A percentile compares a stretch with the other conserved stretches of the same genome.
phyloP scores from a whole-genome alignment of 2,888 invertebrate genomes.

The Drosophila algonquin region DNA sequence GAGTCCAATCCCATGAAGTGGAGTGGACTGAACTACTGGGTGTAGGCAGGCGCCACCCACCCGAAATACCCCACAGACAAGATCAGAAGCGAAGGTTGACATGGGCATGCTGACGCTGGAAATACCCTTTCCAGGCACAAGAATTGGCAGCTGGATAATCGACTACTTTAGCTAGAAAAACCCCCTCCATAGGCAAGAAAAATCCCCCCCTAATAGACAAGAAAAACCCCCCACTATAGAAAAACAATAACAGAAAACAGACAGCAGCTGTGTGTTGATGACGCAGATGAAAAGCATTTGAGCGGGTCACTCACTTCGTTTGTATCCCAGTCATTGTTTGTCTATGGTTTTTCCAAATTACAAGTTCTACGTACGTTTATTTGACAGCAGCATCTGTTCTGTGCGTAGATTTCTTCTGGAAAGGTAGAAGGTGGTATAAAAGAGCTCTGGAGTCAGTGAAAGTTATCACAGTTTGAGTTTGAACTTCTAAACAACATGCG shows the following conservation, averaged over 20 bases:
- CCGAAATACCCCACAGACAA: constrained; percentile 12
- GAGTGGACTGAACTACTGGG: constrained; percentile 9
- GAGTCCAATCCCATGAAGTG: not conserved
- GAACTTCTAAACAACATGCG: not conserved
- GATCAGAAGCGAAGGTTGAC: not conserved
- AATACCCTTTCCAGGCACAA: not conserved
- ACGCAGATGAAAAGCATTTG: not conserved
- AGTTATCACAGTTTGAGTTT: not conserved
- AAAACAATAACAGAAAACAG: not conserved
- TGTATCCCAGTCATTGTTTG: not conserved
- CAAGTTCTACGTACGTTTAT: not conserved
- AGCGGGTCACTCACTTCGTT: not conserved
- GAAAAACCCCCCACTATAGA: not conserved
- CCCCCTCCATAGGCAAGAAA: not conserved
- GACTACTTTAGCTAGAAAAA: not conserved
- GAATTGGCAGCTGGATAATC: not conserved
- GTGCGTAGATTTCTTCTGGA: not conserved
- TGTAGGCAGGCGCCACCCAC: constrained; percentile 32
- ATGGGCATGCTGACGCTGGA: not conserved
- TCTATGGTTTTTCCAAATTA: not conserved
- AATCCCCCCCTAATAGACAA: not conserved
- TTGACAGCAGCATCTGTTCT: not conserved
- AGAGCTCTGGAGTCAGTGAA: not conserved
- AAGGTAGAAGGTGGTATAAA: not conserved
- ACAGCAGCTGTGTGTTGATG: not conserved